Base-by-base conservation (phyloP, 2,797 vertebrate species). In the Fratercula arctica region DNA sequence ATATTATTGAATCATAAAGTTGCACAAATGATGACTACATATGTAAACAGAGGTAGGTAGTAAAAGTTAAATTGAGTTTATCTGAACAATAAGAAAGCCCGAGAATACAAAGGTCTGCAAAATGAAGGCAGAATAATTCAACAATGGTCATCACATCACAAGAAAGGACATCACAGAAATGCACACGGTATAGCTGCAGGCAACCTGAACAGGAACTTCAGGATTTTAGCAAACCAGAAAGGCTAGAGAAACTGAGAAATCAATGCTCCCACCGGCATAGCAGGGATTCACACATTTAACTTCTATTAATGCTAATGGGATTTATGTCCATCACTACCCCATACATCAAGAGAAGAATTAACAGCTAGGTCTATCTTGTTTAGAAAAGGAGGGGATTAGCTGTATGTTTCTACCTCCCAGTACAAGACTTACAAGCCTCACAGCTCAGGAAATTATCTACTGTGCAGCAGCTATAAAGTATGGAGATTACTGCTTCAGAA, bases 271-370 rank as follows among this genome's bases (percentile, higher is more conserved):
- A 51, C 13, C 11, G 33, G 77, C 50, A 69, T 12, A 90, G 63
- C 43, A n/a, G 33, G 80, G 86, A 95, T 95, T 88, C 88, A 87
- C 59, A 89, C 59, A 16, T 81, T 93, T 76, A 94, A 88, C 54
- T 93, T 69, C 73, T 88, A 76, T 90, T 88, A 93, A 93, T 93
- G 59, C 53, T 83, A 93, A 92, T 77, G 91, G 85, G 73, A 95
- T 92, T 95, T 93, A 82, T 50, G 69, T 57, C 81, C 83, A 78
- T 82, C 83, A 46, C 83, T 86, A 81, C 53, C 37, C 37, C 57
- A 78, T 72, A 84, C 17, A 76, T 81, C 88, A 84, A 69, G 83
- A 61, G 80, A 94, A 90, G 69, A 95, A 88, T 61, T 91, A 88
- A 78, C 59, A 93, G 39, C 61, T 67, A 83, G 88, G 48, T 90